A percentile compares a stretch with the other conserved stretches of the same genome.
phyloP scores from a whole-genome alignment of 1,140 invertebrate species.

The Aphis craccivora region DNA sequence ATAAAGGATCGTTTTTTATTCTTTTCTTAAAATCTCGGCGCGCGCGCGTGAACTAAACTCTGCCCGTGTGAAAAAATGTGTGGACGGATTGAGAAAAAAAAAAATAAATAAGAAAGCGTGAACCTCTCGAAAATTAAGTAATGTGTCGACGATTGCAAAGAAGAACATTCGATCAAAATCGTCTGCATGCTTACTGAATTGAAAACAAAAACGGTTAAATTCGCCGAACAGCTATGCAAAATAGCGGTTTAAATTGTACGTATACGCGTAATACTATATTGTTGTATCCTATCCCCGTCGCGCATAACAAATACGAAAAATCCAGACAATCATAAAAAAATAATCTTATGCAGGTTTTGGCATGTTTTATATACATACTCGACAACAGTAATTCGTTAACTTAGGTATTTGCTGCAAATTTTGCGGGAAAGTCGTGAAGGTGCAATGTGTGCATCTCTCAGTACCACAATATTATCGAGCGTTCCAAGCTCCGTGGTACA shows the following conservation, averaged over 20 bases:
- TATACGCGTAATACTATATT: background rate
- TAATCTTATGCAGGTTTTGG: background rate
- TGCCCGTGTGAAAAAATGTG: background rate
- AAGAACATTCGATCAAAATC: slow-evolving; percentile 21
- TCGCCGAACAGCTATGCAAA: background rate
- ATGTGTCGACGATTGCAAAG: background rate
- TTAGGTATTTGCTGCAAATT: background rate
- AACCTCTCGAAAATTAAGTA: slow-evolving; percentile 38
- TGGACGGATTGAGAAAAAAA: slow-evolving; percentile 16
- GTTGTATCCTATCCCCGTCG: background rate
- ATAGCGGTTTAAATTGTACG: slow-evolving; percentile 9
- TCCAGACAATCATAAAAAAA: background rate
- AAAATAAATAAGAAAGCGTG: slow-evolving; percentile 45
- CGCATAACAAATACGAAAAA: background rate
- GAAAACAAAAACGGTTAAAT: slow-evolving; percentile 35
- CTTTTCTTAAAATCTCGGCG: background rate
- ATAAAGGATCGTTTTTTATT: slow-evolving; percentile 24
- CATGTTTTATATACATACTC: background rate
- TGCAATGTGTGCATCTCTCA: background rate
- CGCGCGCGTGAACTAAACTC: background rate
- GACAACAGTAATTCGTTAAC: background rate
- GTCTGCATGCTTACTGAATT: slow-evolving; percentile 15
- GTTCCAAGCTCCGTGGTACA: background rate
- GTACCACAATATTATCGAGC: background rate
- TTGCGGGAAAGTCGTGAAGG: background rate